Evolutionary conservation across 2,797 vertebrate genomes (phyloP).

Genomic region (Furcifer pardalis): DNA sequence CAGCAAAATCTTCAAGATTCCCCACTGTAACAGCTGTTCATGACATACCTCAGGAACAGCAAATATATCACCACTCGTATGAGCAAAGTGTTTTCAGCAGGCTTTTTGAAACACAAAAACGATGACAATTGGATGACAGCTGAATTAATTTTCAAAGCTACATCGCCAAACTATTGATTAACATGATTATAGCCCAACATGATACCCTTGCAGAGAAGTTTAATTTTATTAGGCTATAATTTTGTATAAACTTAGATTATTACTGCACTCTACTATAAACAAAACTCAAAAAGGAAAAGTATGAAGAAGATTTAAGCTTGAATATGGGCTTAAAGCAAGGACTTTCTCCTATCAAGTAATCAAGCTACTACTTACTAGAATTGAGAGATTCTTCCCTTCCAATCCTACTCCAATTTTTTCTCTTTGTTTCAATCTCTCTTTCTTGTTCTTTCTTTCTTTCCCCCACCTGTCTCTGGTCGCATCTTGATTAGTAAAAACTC

Average conservation of each 20-base stretch:
- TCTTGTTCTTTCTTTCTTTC: no score
- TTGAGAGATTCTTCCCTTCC: neutral
- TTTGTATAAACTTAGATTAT: neutral
- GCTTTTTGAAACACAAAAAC: conserved; percentile 44
- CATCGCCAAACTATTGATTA: conserved; percentile 4
- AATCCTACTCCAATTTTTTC: neutral
- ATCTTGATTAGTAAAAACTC: no score
- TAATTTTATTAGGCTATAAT: conserved; percentile 9
- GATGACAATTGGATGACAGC: conserved; percentile 25
- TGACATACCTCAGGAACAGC: neutral
- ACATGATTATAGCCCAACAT: neutral
- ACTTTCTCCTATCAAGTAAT: neutral
- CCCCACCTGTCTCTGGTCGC: no score
- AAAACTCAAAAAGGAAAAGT: neutral
- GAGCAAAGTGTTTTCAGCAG: conserved; percentile 25
- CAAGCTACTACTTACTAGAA: no score
- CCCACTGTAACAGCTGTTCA: conserved; percentile 57
- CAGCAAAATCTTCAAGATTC: conserved; percentile 63
- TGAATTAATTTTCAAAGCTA: conserved; percentile 15
- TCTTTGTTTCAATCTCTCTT: no score
- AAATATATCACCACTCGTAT: conserved; percentile 40
- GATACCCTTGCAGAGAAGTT: conserved; percentile 15
- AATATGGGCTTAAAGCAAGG: neutral
- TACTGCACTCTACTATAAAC: rapidly evolving
- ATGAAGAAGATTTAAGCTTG: neutral